Evolutionary conservation across 2,113 vertebrate genomes (phyloP).

Genomic region (Macrotis lagotis): DNA sequence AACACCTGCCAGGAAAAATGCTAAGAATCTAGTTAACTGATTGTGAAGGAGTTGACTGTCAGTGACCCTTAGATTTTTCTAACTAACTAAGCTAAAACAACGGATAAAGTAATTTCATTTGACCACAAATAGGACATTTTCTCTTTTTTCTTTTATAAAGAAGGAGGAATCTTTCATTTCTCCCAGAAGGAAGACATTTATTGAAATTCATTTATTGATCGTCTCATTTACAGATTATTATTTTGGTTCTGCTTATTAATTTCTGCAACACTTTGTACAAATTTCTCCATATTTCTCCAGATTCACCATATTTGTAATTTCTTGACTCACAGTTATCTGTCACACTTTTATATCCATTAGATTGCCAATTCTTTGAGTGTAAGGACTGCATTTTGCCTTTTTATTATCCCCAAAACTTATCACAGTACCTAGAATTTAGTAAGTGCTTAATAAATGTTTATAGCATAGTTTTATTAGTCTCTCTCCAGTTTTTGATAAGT

Average conservation of each 20-base stretch:
- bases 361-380: not conserved
- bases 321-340: not conserved
- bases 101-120: not conserved
- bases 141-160: not conserved
- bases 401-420: not conserved
- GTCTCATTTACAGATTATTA: not conserved
- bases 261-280: not conserved
- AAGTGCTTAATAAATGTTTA: not conserved
- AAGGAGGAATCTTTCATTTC: not conserved
- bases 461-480: not conserved
- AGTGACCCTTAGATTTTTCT: not conserved
- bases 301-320: not conserved
- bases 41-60: conserved; percentile 19
- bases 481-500: not conserved
- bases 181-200: not conserved
- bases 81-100: not conserved
- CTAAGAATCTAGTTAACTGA: conserved; percentile 48
- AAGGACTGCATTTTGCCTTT: not conserved
- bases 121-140: not conserved
- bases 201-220: not conserved
- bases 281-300: not conserved
- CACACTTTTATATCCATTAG: not conserved
- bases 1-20: conserved; percentile 53
- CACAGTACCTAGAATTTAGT: not conserved
- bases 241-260: not conserved